Evolutionary conservation across 2,797 vertebrate species (phyloP).

Genomic region (Hephaestus fuliginosus): DNA sequence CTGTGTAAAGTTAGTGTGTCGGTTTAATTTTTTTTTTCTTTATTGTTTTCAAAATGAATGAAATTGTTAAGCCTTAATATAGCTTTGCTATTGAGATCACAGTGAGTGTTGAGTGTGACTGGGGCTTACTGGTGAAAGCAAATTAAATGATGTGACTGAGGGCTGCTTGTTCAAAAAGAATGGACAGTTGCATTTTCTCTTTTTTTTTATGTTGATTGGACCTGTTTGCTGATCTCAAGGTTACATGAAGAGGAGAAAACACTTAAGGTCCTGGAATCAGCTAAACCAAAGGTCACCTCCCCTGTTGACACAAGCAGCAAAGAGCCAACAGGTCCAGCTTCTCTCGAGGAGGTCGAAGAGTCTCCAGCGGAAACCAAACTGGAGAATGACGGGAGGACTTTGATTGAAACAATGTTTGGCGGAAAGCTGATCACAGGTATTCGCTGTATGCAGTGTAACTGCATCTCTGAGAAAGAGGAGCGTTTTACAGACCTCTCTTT

Average conservation of each 20-base stretch:
- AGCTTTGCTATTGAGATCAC: background rate
- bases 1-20: background rate
- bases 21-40: background rate
- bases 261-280: slow-evolving; percentile 84
- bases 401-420: slow-evolving; percentile 96
- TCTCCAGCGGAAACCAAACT: slow-evolving; percentile 49
- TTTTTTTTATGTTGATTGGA: slow-evolving; percentile 13
- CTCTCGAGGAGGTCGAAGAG: slow-evolving; percentile 66
- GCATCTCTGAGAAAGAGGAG: slow-evolving; percentile 96
- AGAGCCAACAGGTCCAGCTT: slow-evolving; percentile 54
- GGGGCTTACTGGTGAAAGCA: background rate
- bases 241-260: slow-evolving; percentile 98
- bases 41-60: background rate
- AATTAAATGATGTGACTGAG: background rate
- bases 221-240: slow-evolving; percentile 79
- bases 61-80: background rate
- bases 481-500: slow-evolving; percentile 97
- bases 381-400: slow-evolving; percentile 84
- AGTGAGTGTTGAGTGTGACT: background rate
- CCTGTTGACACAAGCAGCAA: slow-evolving; percentile 45
- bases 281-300: slow-evolving; percentile 65
- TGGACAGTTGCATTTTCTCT: background rate
- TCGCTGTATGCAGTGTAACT: slow-evolving; percentile 93
- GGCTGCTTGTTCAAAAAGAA: slow-evolving; percentile 3
- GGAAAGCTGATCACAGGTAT: slow-evolving; percentile 93